Evolutionary conservation across 2,113 vertebrate species (phyloP).

Genomic region (Nestor notabilis): DNA sequence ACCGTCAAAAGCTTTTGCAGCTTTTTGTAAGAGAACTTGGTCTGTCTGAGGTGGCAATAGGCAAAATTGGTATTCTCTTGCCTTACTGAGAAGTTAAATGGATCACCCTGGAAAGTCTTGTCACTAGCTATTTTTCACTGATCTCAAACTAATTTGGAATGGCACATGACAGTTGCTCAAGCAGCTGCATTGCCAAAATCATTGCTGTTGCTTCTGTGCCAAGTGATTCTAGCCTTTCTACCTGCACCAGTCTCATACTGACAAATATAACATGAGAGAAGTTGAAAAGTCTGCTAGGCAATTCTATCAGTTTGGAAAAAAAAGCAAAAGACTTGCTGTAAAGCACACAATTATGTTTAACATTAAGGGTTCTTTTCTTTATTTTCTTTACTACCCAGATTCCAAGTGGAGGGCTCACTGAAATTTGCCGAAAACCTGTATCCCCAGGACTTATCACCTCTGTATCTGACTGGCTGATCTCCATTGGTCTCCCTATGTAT

Average conservation of each 20-base stretch:
- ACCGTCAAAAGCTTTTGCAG: background rate
- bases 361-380: background rate
- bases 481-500: slow-evolving; percentile 94
- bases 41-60: background rate
- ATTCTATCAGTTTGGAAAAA: background rate
- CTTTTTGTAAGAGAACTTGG: background rate
- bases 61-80: background rate
- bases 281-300: background rate
- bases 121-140: background rate
- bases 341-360: background rate
- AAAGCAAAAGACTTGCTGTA: background rate
- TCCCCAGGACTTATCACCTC: slow-evolving; percentile 82
- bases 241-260: background rate
- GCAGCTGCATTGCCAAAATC: background rate
- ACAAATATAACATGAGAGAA: background rate
- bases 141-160: background rate
- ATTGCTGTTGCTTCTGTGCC: background rate
- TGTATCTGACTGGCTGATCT: slow-evolving; percentile 90
- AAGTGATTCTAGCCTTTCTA: background rate
- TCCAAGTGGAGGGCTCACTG: slow-evolving; percentile 91
- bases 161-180: background rate
- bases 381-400: slow-evolving; percentile 78
- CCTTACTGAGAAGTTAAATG: background rate
- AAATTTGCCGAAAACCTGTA: slow-evolving; percentile 89
- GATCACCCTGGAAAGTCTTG: background rate